Percentiles rank a stretch among this genome's conserved stretches.
Conservation (phyloP, 2,113 vertebrate genomes). For the Psilopogon haemacephalus region DNA sequence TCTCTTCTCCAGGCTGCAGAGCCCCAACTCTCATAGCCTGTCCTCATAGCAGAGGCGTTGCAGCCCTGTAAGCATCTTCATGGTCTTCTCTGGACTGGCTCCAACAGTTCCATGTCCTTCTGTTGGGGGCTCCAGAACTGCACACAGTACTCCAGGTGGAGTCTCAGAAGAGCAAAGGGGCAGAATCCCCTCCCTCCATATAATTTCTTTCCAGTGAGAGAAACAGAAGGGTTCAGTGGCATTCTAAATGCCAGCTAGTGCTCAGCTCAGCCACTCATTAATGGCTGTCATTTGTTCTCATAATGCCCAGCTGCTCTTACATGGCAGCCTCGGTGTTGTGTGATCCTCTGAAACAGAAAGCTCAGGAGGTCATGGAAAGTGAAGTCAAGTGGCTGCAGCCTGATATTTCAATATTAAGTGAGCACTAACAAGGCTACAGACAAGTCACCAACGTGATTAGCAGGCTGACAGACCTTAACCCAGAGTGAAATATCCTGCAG, state of each 20-base stretch:
- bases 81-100: too few species aligned
- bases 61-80: too few species aligned
- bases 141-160: too few species aligned
- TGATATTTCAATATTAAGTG: background rate
- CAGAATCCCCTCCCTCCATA: too few species aligned
- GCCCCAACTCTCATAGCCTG: too few species aligned
- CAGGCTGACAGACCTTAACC: background rate
- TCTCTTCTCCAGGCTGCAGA: too few species aligned
- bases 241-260: background rate
- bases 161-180: too few species aligned
- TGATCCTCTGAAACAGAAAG: background rate
- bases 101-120: too few species aligned
- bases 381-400: slow-evolving; percentile 2
- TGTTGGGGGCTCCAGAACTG: too few species aligned
- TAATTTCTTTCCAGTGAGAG: background rate
- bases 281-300: background rate
- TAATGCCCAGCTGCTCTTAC: background rate
- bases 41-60: too few species aligned
- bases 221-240: background rate
- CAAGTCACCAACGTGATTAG: background rate
- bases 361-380: background rate
- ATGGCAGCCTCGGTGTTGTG: background rate
- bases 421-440: slow-evolving; percentile 5
- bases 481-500: background rate
- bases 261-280: background rate